A percentile compares a stretch with the other conserved stretches of the same genome.
Evolutionary conservation across 2,888 invertebrate species (phyloP).

Genomic region (Cephus pulcher): DNA sequence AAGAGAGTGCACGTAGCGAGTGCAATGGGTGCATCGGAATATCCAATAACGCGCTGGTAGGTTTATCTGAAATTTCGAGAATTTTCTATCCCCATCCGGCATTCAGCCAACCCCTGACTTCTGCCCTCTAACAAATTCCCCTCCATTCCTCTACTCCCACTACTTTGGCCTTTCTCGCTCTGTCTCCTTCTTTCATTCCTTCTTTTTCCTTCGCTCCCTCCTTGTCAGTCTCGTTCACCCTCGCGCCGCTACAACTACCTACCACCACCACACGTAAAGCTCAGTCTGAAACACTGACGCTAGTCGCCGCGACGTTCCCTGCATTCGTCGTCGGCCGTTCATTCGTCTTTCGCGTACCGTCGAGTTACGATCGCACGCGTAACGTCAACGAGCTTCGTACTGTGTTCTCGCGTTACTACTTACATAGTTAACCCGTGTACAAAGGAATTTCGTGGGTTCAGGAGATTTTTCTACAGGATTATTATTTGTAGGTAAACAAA

Average conservation of each 20-base stretch:
- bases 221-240: conserved; percentile 2
- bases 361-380: background rate
- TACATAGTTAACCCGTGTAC: too few relatives aligned
- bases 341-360: conserved; percentile 3
- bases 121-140: background rate
- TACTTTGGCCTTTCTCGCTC: conserved; percentile 5
- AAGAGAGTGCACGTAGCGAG: background rate
- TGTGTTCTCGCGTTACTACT: too few relatives aligned
- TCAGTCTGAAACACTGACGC: too few relatives aligned
- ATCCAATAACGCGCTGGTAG: too few relatives aligned
- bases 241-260: background rate
- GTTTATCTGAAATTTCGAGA: too few relatives aligned
- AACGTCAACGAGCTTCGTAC: too few relatives aligned
- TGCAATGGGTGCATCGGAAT: background rate
- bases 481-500: too few relatives aligned
- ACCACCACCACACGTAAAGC: background rate
- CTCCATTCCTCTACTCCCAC: conserved; percentile 5
- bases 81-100: too few relatives aligned
- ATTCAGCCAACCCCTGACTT: background rate
- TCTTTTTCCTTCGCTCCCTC: conserved; percentile 3
- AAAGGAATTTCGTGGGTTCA: too few relatives aligned
- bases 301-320: too few relatives aligned
- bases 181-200: background rate
- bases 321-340: too few relatives aligned
- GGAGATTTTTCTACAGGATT: too few relatives aligned